phyloP scores from a whole-genome alignment of 2,113 vertebrate genomes.

The Entosphenus tridentatus region DNA sequence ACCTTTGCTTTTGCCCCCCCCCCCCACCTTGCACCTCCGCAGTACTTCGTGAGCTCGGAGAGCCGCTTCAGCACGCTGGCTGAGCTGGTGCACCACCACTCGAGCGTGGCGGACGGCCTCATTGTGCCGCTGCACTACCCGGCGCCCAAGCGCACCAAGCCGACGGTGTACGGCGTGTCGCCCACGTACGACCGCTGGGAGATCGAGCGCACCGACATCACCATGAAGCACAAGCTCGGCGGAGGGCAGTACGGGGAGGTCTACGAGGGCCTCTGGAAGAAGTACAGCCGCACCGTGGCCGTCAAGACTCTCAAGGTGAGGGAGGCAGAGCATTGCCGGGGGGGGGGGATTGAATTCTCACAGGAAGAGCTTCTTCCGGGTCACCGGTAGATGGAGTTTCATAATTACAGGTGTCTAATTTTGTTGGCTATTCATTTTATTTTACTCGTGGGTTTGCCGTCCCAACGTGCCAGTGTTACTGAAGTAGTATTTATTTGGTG shows the following conservation, averaged over 20 bases:
- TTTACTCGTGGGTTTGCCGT: too few relatives aligned
- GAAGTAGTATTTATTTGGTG: too few relatives aligned
- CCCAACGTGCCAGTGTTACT: too few relatives aligned
- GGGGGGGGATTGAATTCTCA: too few relatives aligned
- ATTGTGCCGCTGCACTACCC: conserved; percentile 95
- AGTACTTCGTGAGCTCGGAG: conserved; percentile 64
- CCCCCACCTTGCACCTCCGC: neutral
- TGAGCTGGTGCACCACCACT: conserved; percentile 90
- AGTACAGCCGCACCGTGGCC: conserved; percentile 82
- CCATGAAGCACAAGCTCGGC: conserved; percentile 95
- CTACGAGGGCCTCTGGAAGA: conserved; percentile 96
- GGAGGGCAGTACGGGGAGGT: conserved; percentile 95
- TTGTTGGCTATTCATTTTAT: neutral
- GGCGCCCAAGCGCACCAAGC: conserved; percentile 89
- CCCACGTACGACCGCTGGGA: conserved; percentile 98
- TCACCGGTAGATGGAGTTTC: too few relatives aligned
- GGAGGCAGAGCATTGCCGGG: too few relatives aligned
- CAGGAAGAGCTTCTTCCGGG: too few relatives aligned
- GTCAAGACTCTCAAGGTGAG: conserved; percentile 85
- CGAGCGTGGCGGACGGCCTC: conserved; percentile 75
- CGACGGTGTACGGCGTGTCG: conserved; percentile 85
- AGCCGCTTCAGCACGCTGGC: conserved; percentile 92
- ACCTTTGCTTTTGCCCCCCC: neutral
- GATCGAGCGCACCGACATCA: conserved; percentile 95
- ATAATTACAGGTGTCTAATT: neutral